Evolutionary conservation across 2,888 invertebrate species (phyloP).

Genomic region (Drosophila siamana): DNA sequence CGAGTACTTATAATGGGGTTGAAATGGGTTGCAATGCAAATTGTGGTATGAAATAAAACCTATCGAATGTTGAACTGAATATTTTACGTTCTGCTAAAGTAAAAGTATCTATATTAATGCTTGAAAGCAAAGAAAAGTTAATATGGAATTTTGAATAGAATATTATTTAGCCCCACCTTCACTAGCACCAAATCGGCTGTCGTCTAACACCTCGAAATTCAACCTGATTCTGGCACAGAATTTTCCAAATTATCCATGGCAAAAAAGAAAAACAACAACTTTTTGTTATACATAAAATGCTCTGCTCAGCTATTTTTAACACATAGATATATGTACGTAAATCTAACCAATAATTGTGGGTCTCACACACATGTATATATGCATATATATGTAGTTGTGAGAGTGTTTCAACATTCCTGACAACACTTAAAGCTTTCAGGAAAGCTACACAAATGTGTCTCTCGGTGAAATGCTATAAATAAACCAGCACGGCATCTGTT

Average conservation of each 20-base stretch:
- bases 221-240: conserved; percentile 37
- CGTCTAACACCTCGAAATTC: conserved; percentile 30
- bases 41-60: too few relatives aligned
- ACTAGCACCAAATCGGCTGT: background rate
- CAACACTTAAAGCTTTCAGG: conserved; percentile 44
- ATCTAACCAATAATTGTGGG: conserved; percentile 31
- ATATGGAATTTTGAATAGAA: background rate
- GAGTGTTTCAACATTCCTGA: conserved; percentile 23
- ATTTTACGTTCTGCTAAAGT: too few relatives aligned
- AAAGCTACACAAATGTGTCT: conserved; percentile 22
- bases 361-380: conserved; percentile 30
- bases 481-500: conserved; percentile 68
- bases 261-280: conserved; percentile 18
- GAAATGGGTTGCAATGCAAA: background rate
- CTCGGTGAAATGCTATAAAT: conserved; percentile 57
- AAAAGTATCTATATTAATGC: too few relatives aligned
- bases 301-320: conserved; percentile 54
- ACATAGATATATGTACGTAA: conserved; percentile 14
- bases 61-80: too few relatives aligned
- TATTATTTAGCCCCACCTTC: conserved; percentile 30
- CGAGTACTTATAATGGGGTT: background rate
- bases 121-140: background rate
- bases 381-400: background rate
- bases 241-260: conserved; percentile 52
- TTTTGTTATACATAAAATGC: conserved; percentile 39